Percentiles rank a stretch among this genome's conserved stretches.
phyloP scores from a whole-genome alignment of 2,113 vertebrate genomes.

The Acinonyx jubatus region DNA sequence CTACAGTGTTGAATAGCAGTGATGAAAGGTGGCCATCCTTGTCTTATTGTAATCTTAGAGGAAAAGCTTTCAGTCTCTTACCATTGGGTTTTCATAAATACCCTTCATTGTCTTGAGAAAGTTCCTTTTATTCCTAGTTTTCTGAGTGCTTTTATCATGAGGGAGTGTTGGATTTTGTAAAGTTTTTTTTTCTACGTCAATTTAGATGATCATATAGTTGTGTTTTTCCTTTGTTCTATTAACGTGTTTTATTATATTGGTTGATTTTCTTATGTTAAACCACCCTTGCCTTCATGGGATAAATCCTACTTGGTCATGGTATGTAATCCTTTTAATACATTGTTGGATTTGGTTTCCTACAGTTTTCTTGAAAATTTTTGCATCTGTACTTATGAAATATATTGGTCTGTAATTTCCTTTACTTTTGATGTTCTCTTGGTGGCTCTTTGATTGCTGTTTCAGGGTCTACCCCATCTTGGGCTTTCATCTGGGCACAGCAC shows the following conservation, averaged over 20 bases:
- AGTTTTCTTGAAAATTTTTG: constrained; percentile 14
- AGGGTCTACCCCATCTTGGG: not conserved
- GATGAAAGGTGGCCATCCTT: not conserved
- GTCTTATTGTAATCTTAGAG: not conserved
- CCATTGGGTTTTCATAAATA: not conserved
- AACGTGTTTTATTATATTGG: not conserved
- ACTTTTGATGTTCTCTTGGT: not conserved
- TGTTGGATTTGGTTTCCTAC: not conserved
- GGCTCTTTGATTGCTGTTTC: constrained; percentile 12
- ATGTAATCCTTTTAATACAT: constrained; percentile 2
- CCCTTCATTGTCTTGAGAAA: not conserved
- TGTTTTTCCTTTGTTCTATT: not conserved
- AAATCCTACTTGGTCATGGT: not conserved
- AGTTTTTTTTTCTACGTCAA: not conserved
- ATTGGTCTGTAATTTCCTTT: not conserved
- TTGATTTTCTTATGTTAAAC: constrained; percentile 22
- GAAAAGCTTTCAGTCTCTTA: not conserved
- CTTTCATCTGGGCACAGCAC: not conserved
- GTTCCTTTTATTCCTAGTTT: not conserved
- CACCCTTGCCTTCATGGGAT: not conserved
- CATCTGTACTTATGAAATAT: not conserved
- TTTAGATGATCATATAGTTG: not conserved
- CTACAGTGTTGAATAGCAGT: not conserved
- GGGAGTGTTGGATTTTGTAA: not conserved
- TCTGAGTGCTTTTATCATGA: not conserved